Base-by-base conservation (phyloP, 2,888 invertebrate species). In the Apodemia hepburni region DNA sequence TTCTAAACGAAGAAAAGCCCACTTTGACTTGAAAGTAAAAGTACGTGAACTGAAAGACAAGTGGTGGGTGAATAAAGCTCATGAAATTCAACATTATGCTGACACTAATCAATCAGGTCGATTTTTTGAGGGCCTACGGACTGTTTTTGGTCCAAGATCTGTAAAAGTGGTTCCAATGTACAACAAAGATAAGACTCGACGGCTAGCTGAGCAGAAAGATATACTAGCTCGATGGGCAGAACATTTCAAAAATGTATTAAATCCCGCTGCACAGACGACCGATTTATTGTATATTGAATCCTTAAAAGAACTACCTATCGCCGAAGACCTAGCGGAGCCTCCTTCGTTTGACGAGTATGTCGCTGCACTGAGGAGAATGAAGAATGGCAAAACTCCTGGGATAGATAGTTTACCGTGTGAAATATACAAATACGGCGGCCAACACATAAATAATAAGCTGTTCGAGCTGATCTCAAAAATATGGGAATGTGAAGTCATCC, bases 391-490 rank as follows among this genome's bases (percentile, higher is more conserved):
- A n/a, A 3, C 47, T 17, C 47, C 12, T 47, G 45, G n/a, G n/a
- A 45, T 45, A 45, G 15, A n/a, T n/a, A n/a, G 15, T 45, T n/a
- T 45, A n/a, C 6, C 45, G 45, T 45, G 6, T 5, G 17, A 11
- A 17, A 17, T 17, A 47, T 17, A 17, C 5, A 47, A 17, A 47
- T 17, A 47, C 8, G 47, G 47, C 15, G 47, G 17, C 47, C 47
- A 5, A 47, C 47, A 47, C 85, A 86, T 87, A 2, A 78, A 64
- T 17, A 71, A 47, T 8, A 47, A 17, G 17, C 11, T 47, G 17
- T 47, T 47, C 17, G 17, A 47, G 15, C 17, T 17, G 8, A n/a
- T 47, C 12, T 8, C 17, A 17, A 47, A 47, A 17, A 47, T 47
- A 47, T n/a, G 17, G 47, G 17, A 47, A 3, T 17, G 6, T 15